Evolutionary conservation across 2,797 vertebrate genomes (phyloP).

Genomic region (Hydrophis major): DNA sequence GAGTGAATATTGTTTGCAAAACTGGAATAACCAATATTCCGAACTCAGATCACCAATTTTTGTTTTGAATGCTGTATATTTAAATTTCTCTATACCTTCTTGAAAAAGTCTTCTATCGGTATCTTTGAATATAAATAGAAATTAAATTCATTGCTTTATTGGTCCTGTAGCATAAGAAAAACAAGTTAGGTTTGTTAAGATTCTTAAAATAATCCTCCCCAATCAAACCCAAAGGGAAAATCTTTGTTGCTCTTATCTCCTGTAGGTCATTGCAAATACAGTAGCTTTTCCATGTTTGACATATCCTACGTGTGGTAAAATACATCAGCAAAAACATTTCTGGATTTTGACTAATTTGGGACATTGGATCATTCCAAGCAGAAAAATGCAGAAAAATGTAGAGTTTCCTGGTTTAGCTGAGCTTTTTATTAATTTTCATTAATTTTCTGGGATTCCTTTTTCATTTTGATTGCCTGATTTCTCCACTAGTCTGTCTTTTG

Average conservation of each 20-base stretch:
- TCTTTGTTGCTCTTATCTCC: not conserved
- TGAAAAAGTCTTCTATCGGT: not conserved
- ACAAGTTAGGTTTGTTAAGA: not conserved
- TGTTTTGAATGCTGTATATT: not conserved
- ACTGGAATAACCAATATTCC: not conserved
- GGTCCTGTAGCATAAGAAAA: not conserved
- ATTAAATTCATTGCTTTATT: not conserved
- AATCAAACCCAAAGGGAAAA: not conserved
- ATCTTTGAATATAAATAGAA: not conserved
- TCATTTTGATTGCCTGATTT: not conserved
- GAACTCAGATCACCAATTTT: not conserved
- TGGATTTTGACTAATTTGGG: not conserved
- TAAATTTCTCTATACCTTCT: not conserved
- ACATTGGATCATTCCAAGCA: not conserved
- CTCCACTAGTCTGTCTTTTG: not conserved
- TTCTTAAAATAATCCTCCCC: not conserved
- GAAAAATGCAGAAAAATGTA: not conserved
- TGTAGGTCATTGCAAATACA: not conserved
- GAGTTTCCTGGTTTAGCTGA: not conserved
- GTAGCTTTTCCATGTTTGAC: not conserved
- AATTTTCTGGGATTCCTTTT: not conserved
- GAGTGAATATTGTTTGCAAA: not conserved
- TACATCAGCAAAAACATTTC: not conserved
- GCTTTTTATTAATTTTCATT: not conserved
- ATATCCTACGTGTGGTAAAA: not conserved